Base-by-base conservation (phyloP, 1,140 invertebrate species). In the Heterodera carotae region DNA sequence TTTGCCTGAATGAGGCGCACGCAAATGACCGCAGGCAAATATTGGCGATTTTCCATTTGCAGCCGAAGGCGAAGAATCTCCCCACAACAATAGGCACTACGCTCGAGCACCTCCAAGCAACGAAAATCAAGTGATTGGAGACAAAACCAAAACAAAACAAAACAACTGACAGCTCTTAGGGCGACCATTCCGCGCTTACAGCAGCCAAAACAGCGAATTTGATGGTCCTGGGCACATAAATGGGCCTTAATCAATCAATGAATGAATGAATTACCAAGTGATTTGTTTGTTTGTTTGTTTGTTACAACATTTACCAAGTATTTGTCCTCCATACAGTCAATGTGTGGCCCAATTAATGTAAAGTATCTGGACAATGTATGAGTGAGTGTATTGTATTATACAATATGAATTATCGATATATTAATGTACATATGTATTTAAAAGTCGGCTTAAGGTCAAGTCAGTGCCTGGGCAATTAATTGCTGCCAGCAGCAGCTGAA, bases 301-400 rank as follows among this genome's bases (percentile, higher is more conserved):
- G 29, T n/a, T n/a, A 34, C 25, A n/a, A 78, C 36, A 27, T 82
- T 90, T 89, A 93, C 93, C 90, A 93, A 89, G 88, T 93, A 93
- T 87, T 93, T 92, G 84, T 93, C 92, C 76, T 93, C 93, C 92
- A 93, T 93, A 85, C 93, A 94, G 87, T 94, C 93, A 82, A 93
- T 93, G 83, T 93, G 92, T 18, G 93, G 93, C 25, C 93, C 93
- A 81, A 94, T 93, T 48, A 94, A 90, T 1, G 93, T 93, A 86
- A 94, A 94, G 87, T 94, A 94, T 67, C 71, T 73, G 22, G 27
- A 43, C 39, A 43, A 43, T 43, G n/a, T n/a, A n/a, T n/a, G n/a
- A n/a, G n/a, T n/a, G n/a, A n/a, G n/a, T n/a, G n/a, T n/a, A n/a
- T n/a, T n/a, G n/a, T n/a, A n/a, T n/a, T n/a, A n/a, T n/a, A n/a